These are phyloP conservation scores for Callocephalon fimbriatum DNA, from an alignment of 2,113 vertebrate genomes.

Conservation along the genomic window DNA sequence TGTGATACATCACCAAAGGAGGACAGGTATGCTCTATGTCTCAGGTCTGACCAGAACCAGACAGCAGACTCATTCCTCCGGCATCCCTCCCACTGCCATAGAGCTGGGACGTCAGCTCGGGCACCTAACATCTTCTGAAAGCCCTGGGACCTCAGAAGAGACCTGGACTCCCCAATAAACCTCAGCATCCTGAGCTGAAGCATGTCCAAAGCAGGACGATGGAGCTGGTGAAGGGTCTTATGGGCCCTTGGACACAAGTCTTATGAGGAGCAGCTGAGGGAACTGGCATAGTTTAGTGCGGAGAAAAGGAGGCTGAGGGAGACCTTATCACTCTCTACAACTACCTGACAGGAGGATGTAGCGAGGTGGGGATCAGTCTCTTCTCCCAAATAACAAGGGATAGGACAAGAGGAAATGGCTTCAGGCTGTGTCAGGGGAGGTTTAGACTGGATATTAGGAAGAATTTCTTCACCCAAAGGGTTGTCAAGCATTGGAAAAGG, in stretches of 20 bases:
- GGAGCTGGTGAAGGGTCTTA: background rate
- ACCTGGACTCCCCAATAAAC: fast-evolving
- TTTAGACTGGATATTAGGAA: background rate
- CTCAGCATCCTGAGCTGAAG: background rate
- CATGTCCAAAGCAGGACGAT: background rate
- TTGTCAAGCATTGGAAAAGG: background rate
- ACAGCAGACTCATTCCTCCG: background rate
- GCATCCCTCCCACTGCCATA: fast-evolving
- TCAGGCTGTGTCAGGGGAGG: background rate
- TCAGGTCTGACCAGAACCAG: background rate
- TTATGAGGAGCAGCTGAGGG: background rate
- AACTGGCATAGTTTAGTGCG: background rate
- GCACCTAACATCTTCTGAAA: background rate
- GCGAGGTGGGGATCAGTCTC: background rate
- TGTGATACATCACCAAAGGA: background rate
- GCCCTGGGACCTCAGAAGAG: background rate
- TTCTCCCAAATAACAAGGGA: background rate
- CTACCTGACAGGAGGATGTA: background rate
- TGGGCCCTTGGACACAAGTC: background rate
- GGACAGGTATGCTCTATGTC: background rate
- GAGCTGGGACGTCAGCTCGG: background rate
- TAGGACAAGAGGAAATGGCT: background rate
- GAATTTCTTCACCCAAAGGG: background rate
- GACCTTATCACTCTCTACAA: background rate
- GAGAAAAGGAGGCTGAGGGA: background rate